Evolutionary conservation across 2,797 vertebrate genomes (phyloP), one percentile per base, ranked within the genome.

Genomic region (Lagothrix lagotricha): DNA sequence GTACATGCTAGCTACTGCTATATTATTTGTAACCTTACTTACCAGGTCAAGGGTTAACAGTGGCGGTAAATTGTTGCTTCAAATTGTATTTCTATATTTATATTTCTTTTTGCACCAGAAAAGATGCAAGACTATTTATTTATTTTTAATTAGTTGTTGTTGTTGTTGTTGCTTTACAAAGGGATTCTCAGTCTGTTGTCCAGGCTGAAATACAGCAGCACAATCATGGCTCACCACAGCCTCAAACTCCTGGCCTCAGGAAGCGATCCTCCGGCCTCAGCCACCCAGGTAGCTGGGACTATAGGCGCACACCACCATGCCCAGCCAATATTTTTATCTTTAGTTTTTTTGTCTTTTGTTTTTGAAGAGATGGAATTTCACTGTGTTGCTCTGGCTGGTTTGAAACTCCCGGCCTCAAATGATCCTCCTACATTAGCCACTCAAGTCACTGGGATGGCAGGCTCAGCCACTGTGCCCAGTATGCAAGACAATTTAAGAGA

Each of bases 61-160:
- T 52, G 26, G 61, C 39, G 86, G 36, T 50, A 44, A 19, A 75
- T 14, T 90, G n/a, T 57, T 72, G 39, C 84, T 91, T 93, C 50
- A 58, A 44, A 33, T 52, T 52, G 77, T 72, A 76, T 36, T 79
- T 82, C 64, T 64, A 30, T 46, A 41, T 88, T 90, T 93, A 41
- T n/a, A 88, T 92, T 93, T 96, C 44, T 67, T 94, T 50, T 90
- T 96, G 46, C 2, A 46, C 19, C 54, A 93, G 30, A 89, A 87
- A 76, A 73, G 19, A 94, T 26, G 30, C 0, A 50, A 76, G 13
- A 46, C 13, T 7, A 28, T 44, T 41, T 14, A 28, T 75, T 39
- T 44, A 44, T 24, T 72, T 72, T 72, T 4, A n/a, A 67, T n/a
- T 67, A n/a, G 4, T 67, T n/a, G 7, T 67, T 19, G 61, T 8